A percentile compares a stretch with the other conserved stretches of the same genome.
Evolutionary conservation across 2,113 vertebrate genomes (phyloP).

Genomic region (Willisornis vidua): DNA sequence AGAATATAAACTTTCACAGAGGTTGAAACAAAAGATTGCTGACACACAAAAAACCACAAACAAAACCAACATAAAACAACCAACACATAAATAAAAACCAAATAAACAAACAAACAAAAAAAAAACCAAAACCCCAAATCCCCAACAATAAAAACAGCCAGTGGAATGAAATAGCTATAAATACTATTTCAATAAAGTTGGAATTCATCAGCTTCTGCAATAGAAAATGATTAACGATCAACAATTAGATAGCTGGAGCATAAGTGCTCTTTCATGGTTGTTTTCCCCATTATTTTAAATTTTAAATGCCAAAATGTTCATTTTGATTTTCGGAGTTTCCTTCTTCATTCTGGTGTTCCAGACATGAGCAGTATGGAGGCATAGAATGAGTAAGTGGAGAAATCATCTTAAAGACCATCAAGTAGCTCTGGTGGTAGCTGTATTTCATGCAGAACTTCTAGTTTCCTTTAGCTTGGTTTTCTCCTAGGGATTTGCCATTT

Average conservation of each 20-base stretch:
- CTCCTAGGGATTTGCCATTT: not conserved
- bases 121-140: not conserved
- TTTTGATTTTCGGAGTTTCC: not conserved
- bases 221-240: not conserved
- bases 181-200: not conserved
- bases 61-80: not conserved
- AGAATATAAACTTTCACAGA: not conserved
- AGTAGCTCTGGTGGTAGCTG: not conserved
- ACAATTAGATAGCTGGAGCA: not conserved
- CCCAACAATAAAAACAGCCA: not conserved
- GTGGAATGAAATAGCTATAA: not conserved
- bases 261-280: not conserved
- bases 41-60: not conserved
- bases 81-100: not conserved
- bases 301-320: not conserved
- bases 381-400: not conserved
- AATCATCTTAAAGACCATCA: not conserved
- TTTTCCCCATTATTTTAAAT: not conserved
- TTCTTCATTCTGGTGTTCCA: not conserved
- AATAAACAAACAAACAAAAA: too few species aligned
- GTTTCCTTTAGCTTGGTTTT: not conserved
- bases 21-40: not conserved
- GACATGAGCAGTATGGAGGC: not conserved
- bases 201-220: not conserved
- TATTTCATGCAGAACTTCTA: not conserved